These are phyloP conservation scores for Cecropterus lyciades DNA, from an alignment of 1,140 invertebrate genomes.

Conservation along the genomic window DNA sequence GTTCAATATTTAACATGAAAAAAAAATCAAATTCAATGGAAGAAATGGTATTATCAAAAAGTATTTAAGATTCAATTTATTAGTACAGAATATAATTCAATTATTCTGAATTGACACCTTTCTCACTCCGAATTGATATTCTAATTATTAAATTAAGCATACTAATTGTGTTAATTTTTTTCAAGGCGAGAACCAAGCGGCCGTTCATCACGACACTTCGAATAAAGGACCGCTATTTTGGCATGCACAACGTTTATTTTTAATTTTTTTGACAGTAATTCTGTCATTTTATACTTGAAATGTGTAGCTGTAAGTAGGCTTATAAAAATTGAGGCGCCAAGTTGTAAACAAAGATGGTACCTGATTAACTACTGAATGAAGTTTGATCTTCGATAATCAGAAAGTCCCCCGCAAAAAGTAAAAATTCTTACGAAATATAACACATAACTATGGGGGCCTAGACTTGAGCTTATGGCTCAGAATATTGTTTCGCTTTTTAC, in stretches of 20 bases:
- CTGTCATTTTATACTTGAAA: conserved; percentile 56
- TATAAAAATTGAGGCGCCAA: conserved; percentile 23
- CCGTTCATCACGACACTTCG: conserved; percentile 77
- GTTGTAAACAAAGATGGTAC: conserved; percentile 19
- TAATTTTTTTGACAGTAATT: conserved; percentile 50
- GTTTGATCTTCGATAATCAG: too few species aligned
- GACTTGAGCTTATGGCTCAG: too few species aligned
- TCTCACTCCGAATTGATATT: background rate
- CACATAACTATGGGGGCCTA: too few species aligned
- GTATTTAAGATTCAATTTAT: conserved; percentile 1
- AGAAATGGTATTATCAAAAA: background rate
- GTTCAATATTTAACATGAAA: too few species aligned
- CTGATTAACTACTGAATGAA: conserved; percentile 3
- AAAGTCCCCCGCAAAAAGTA: too few species aligned
- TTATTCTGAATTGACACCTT: conserved; percentile 7
- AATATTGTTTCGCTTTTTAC: too few species aligned
- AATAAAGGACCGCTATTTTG: conserved; percentile 72
- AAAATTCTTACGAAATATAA: too few species aligned
- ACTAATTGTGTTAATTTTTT: conserved; percentile 36
- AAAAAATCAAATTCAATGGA: too few species aligned
- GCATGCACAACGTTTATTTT: conserved; percentile 55
- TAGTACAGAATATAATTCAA: background rate
- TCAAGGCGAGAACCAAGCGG: conserved; percentile 78
- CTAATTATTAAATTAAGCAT: conserved; percentile 16
- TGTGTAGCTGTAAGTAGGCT: conserved; percentile 28